Base-by-base conservation (phyloP, 2,888 invertebrate genomes). In the Gonocerus acuteangulatus region DNA sequence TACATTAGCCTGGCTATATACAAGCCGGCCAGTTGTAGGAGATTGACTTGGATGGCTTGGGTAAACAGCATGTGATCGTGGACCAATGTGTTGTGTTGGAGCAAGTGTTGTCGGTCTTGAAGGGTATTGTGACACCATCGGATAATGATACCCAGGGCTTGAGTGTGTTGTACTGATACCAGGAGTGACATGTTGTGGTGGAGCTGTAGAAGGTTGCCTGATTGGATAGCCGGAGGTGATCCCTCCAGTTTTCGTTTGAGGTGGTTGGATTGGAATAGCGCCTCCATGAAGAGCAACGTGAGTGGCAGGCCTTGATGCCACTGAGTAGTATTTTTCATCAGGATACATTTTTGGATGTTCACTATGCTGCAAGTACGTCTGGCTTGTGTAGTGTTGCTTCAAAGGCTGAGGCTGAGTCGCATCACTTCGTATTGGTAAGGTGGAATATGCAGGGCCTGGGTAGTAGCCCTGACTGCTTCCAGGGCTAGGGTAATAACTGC, bases 201-300 rank as follows among this genome's bases (percentile, higher is more conserved):
- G 69, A 1, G 77, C 16, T 74, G 78, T 79, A 66, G 80, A 80
- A 63, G 81, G 79, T 60, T 82, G 82, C 66, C 87, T 81, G 1
- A 89, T 86, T 0, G 89, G 88, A 78, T 89, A 91, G 2, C 89
- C 89, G 63, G 89, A 85, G 0, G 89, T 87, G 64, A 91, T 90
- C 70, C 88, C 86, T 63, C 89, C 88, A 1, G 86, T 81, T 72
- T 88, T 87, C n/a, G 83, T 75, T 62, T 82, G 82, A 21, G 78
- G 77, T 63, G 80, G 79, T 68, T 77, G 80, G 63, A 81, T 77
- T 1, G 80, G 78, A 65, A 81, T 78, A 6, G 78, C 73, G 51
- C 78, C 77, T 27, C 78, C 77, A 68, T 80, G 80, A 51, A 81
- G 76, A 0, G 76, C 74, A n/a, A 80, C 78, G 66, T 80, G 80